Conservation (phyloP, 1,140 invertebrate species). For the Maconellicoccus hirsutus region DNA sequence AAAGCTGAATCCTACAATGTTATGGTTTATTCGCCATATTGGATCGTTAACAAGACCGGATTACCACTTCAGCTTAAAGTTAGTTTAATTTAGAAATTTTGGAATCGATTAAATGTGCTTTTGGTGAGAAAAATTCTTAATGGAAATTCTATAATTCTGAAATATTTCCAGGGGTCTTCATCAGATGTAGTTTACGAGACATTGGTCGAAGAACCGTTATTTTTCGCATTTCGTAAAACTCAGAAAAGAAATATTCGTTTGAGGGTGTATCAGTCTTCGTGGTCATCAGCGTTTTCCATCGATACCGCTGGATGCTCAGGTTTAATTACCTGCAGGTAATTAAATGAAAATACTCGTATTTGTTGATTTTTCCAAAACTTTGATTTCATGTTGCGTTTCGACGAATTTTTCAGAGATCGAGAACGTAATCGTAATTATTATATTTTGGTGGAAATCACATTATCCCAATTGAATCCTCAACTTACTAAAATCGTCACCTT, state of each 20-base stretch:
- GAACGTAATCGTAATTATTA: conserved; percentile 51
- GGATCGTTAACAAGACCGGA: conserved; percentile 82
- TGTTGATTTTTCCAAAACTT: background rate
- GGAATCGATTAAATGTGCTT: background rate
- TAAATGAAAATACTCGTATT: background rate
- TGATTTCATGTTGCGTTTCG: background rate
- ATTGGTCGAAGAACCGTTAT: conserved; percentile 48
- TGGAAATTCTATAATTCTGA: background rate
- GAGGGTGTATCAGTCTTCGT: conserved; percentile 55
- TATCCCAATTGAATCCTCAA: conserved; percentile 51
- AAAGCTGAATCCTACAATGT: conserved; percentile 48
- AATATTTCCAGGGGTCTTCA: conserved; percentile 44
- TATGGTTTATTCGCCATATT: conserved; percentile 70
- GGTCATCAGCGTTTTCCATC: conserved; percentile 57
- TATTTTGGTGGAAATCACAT: conserved; percentile 44
- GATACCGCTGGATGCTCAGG: conserved; percentile 60
- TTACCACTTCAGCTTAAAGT: conserved; percentile 65
- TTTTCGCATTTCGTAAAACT: conserved; percentile 57
- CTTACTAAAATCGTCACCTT: conserved; percentile 76
- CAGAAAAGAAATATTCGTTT: conserved; percentile 48
- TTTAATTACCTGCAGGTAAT: conserved; percentile 48
- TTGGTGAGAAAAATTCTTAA: no score
- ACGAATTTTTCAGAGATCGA: conserved; percentile 40
- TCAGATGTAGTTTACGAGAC: conserved; percentile 55
- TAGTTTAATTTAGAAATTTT: conserved; percentile 29